Evolutionary conservation across 2,888 invertebrate genomes (phyloP), one percentile per base, ranked within the genome.

Genomic region (Philereme vetulata): DNA sequence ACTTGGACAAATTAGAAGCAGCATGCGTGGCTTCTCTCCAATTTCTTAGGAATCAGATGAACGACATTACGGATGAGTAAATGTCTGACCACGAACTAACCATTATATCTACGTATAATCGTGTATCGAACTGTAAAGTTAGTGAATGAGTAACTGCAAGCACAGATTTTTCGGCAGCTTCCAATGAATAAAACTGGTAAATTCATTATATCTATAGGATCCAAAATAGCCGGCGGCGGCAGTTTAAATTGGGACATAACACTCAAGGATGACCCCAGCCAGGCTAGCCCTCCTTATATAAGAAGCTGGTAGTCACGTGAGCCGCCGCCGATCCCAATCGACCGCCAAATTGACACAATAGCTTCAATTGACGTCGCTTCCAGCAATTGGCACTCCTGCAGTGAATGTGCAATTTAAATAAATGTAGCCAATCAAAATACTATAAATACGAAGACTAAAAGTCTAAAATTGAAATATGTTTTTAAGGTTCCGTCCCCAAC

Each of bases 311-410:
- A 21, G 48, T 49, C 49, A 49, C 38, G 49, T 49, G 49, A 45
- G 33, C 33, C 8, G 33, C 11, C 4, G 7, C 40, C 38, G 54
- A 47, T 46, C 43, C 50, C 36, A 46, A 51, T 47, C 47, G 10
- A 21, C 40, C 43, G 40, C 50, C 53, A 50, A 58, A 62, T 47
- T 33, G 46, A 43, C 46, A 53, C 46, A 42, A 61, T 50, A 36
- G 40, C 40, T 55, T 58, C 62, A 62, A 62, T 62, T 62, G 62
- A 34, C 46, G 44, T 33, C 59, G 43, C 51, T 44, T 58, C 51
- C 35, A 51, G 35, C 62, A 62, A 57, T 62, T 62, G 62, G 44
- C 62, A 54, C 62, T 62, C 36, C 38, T 62, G 57, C 62, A 62
- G 53, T 45, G 34, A 50, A 51, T 49, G 48, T 62, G 62, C 58